Evolutionary conservation across 2,797 vertebrate species (phyloP), one percentile per base, ranked within the genome.

Genomic region (Ctenopoma multispine): DNA sequence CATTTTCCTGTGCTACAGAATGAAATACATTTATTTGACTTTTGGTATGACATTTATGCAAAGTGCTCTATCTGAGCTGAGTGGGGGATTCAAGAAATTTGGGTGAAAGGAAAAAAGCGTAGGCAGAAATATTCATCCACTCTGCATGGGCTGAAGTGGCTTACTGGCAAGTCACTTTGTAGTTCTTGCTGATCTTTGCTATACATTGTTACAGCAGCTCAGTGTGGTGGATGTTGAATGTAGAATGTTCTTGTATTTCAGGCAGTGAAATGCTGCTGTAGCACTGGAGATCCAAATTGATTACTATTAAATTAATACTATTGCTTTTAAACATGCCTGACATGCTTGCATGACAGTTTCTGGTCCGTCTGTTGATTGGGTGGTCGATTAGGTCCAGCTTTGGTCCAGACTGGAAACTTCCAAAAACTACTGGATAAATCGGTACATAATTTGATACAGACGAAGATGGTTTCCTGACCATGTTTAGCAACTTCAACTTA

Each of bases 1-100:
- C 49, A 71, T 82, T 79, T 47, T 23, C 15, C 34, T 7, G 15
- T 34, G 40, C 40, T 27, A 44, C 53, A 36, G 59, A 61, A 44
- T 67, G n/a, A 72, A 75, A 72, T 69, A 31, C 56, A 70, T 75
- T 66, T 65, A 69, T 76, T 77, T 63, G 61, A 78, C 68, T 68
- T 65, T 48, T 56, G 54, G 27, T 71, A 60, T 81, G 65, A 82
- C 61, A 60, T 69, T 63, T 66, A 65, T 76, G 63, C 40, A 79
- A 73, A 83, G 62, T 40, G 20, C 24, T 60, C 60, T 4, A 1
- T 70, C 64, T 47, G 53, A 75, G 78, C 60, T 44, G 62, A 72
- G 65, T 53, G 20, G 23, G 53, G 53, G 53, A 44, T 71, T 74
- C 21, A 23, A 53, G 48, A 59, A 41, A 69, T 77, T 61, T 46